phyloP scores from a whole-genome alignment of 1,140 invertebrate genomes.

The Habropoda laboriosa region DNA sequence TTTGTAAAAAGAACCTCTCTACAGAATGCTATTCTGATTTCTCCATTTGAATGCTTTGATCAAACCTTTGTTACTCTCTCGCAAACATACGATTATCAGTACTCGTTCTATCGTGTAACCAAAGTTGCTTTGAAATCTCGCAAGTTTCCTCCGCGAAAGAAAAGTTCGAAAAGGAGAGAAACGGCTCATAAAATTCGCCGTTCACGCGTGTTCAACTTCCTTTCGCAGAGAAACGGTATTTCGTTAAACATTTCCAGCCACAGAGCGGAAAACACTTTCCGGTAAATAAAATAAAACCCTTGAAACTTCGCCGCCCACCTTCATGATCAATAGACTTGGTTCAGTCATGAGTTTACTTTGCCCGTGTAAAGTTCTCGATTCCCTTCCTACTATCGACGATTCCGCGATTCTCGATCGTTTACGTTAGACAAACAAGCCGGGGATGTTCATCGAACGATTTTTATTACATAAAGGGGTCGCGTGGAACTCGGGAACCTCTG shows the following conservation, averaged over 20 bases:
- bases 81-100: too few species aligned
- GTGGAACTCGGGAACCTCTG: neutral
- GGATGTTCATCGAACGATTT: neutral
- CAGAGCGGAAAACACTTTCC: neutral
- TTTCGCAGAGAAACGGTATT: neutral
- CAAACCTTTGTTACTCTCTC: too few species aligned
- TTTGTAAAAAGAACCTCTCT: too few species aligned
- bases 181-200: neutral
- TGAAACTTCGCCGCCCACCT: neutral
- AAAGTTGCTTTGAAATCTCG: neutral
- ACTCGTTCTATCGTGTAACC: too few species aligned
- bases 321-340: neutral
- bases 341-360: neutral
- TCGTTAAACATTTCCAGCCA: neutral
- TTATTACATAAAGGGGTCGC: neutral
- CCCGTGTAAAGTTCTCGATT: conserved; percentile 18
- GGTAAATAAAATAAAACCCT: neutral
- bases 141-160: neutral
- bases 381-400: neutral
- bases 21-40: too few species aligned
- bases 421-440: neutral
- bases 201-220: neutral
- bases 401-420: conserved; percentile 9
- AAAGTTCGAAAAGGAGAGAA: neutral
- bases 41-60: too few species aligned